Evolutionary conservation across 1,140 invertebrate species (phyloP).

Genomic region (Macrosteles quadrilineatus): DNA sequence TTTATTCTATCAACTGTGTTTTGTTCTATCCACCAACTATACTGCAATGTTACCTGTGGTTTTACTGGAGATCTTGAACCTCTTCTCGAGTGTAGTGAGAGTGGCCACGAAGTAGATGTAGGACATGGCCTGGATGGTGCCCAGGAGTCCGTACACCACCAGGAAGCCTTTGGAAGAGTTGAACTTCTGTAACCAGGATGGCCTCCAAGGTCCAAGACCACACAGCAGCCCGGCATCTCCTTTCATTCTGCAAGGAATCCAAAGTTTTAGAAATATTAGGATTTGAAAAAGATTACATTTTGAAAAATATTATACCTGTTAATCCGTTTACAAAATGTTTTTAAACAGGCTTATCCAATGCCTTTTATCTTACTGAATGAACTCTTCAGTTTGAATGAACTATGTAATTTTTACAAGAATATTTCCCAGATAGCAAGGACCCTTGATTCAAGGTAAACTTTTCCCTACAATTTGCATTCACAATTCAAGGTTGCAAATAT

Average conservation of each 20-base stretch:
- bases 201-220: slow-evolving; percentile 34
- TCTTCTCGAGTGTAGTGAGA: slow-evolving; percentile 68
- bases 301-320: no score
- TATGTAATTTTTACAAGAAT: no score
- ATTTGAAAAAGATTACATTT: slow-evolving; percentile 18
- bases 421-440: no score
- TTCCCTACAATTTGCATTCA: no score
- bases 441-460: no score
- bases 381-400: no score
- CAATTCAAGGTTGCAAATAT: no score
- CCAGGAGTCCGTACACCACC: slow-evolving; percentile 63
- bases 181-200: slow-evolving; percentile 61
- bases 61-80: slow-evolving; percentile 70
- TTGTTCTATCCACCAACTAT: no score
- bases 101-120: slow-evolving; percentile 69
- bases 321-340: no score
- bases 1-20: not conserved
- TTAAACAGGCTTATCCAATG: no score
- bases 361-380: no score
- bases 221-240: slow-evolving; percentile 24
- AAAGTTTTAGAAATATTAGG: no score
- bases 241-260: not conserved
- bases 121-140: slow-evolving; percentile 69
- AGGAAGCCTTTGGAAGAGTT: slow-evolving; percentile 64
- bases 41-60: slow-evolving; percentile 71